A percentile compares a stretch with the other conserved stretches of the same genome.
phyloP scores from a whole-genome alignment of 1,140 invertebrate species.

The Colletes latitarsis region DNA sequence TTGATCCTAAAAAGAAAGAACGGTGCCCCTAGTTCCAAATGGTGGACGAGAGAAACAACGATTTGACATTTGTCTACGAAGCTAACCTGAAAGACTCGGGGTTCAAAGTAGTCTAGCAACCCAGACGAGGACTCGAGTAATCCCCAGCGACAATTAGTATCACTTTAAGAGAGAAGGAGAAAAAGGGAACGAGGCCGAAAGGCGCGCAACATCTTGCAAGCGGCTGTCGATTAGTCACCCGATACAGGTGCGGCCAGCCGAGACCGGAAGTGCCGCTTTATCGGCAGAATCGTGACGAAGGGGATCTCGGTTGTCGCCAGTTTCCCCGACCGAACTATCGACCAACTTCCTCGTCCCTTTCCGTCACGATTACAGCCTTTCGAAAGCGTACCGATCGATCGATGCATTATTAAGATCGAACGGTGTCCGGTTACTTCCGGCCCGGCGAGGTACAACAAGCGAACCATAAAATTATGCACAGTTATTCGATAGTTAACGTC shows the following conservation, averaged over 20 bases:
- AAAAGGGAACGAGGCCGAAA: slow-evolving; percentile 4
- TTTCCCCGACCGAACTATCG: slow-evolving; percentile 4
- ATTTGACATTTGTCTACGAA: too few species aligned
- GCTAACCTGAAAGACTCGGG: not conserved
- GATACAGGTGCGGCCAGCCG: slow-evolving; percentile 67
- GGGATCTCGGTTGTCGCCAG: slow-evolving; percentile 44
- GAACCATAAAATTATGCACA: too few species aligned
- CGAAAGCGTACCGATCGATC: not conserved
- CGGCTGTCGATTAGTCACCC: slow-evolving; percentile 70
- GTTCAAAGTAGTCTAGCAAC: not conserved
- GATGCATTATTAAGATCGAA: too few species aligned
- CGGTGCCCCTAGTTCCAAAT: too few species aligned
- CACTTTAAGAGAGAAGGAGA: slow-evolving; percentile 15
- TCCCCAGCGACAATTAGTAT: slow-evolving; percentile 23
- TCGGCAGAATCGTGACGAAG: slow-evolving; percentile 45
- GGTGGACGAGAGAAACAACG: too few species aligned
- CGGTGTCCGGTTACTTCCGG: too few species aligned
- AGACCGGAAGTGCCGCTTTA: slow-evolving; percentile 70
- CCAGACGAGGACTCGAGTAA: slow-evolving; percentile 27
- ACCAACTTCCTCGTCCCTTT: slow-evolving; percentile 12
- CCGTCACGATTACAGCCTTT: not conserved
- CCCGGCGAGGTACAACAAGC: too few species aligned
- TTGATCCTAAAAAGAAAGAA: too few species aligned
- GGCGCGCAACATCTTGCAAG: slow-evolving; percentile 70
- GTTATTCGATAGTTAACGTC: too few species aligned